Percentiles rank a stretch among this genome's conserved stretches.
These are phyloP conservation scores for Cinclus cinclus DNA, from an alignment of 2,113 vertebrate genomes.

Conservation along the genomic window DNA sequence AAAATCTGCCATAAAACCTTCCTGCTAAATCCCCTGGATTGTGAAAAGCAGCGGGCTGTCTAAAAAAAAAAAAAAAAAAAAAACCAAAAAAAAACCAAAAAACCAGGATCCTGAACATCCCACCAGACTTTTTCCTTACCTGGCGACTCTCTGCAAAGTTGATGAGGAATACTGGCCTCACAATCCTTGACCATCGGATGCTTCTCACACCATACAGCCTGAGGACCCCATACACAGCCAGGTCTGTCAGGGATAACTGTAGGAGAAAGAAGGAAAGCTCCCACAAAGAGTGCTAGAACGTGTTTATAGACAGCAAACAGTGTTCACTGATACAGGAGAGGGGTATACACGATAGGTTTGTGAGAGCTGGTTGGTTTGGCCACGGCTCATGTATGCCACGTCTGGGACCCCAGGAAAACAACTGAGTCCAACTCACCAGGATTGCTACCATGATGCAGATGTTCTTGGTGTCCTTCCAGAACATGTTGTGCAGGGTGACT, in stretches of 20 bases:
- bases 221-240: conserved; percentile 81
- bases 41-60: not conserved
- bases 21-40: not conserved
- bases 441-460: conserved; percentile 88
- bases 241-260: conserved; percentile 85
- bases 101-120: not conserved
- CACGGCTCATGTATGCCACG: rapidly evolving
- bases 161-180: conserved; percentile 88
- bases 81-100: not conserved
- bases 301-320: not conserved
- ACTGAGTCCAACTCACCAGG: conserved; percentile 59
- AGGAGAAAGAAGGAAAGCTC: not conserved
- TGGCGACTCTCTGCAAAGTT: conserved; percentile 92
- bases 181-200: conserved; percentile 86
- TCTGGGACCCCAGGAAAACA: not conserved
- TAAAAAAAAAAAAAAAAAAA: not conserved
- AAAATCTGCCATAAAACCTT: not conserved
- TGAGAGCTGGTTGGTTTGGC: not conserved
- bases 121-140: conserved; percentile 66
- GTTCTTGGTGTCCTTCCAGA: conserved; percentile 95
- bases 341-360: rapidly evolving
- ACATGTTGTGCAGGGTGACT: conserved; percentile 80
- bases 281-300: not conserved
- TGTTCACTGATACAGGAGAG: not conserved
- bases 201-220: conserved; percentile 60